phyloP scores from a whole-genome alignment of 2,113 vertebrate genomes.

The Dasyornis broadbenti region DNA sequence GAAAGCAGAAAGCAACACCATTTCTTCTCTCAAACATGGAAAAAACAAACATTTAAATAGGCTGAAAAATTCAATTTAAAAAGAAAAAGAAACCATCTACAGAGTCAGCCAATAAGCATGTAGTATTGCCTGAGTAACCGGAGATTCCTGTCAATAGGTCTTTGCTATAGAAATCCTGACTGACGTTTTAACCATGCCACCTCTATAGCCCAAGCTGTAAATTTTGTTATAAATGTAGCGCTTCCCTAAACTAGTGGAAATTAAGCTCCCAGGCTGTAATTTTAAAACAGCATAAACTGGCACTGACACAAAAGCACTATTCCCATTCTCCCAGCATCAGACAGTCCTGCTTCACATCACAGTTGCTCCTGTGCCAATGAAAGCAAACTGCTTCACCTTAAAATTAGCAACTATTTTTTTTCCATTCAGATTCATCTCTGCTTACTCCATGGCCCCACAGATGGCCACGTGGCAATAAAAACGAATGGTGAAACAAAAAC shows the following conservation, averaged over 20 bases:
- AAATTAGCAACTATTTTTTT: not conserved
- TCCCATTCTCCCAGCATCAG: not conserved
- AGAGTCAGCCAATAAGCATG: not conserved
- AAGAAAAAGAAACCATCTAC: not conserved
- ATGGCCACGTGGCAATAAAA: not conserved
- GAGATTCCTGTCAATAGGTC: not conserved
- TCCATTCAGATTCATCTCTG: not conserved
- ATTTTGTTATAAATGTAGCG: not conserved
- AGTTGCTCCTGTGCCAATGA: not conserved
- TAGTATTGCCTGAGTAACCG: not conserved
- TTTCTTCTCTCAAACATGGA: not conserved
- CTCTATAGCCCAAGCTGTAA: not conserved
- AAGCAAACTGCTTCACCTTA: not conserved
- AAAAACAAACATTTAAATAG: not conserved
- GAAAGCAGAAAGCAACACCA: not conserved
- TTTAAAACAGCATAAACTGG: not conserved
- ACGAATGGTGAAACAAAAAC: not conserved
- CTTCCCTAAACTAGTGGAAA: not conserved
- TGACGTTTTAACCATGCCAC: not conserved
- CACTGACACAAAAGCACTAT: not conserved
- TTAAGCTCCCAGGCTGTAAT: not conserved
- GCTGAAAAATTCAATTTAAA: not conserved
- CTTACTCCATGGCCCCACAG: not conserved
- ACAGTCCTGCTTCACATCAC: not conserved
- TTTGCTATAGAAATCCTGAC: not conserved